Evolutionary conservation across 2,113 vertebrate species (phyloP), one percentile per base, ranked within the genome.

Genomic region (Propithecus coquereli): DNA sequence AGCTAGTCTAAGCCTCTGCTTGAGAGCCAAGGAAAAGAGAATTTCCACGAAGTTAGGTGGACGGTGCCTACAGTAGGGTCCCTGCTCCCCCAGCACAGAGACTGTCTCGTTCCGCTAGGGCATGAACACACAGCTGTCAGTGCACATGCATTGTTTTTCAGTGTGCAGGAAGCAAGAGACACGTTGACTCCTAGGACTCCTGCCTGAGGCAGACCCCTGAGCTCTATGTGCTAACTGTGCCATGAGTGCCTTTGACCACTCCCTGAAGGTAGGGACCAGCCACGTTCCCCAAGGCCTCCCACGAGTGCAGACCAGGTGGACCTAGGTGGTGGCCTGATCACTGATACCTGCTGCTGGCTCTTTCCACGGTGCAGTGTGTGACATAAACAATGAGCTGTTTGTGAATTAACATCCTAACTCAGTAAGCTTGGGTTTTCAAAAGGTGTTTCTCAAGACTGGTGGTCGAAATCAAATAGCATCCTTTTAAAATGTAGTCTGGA

Each of bases 291-390:
- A 18, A 84, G 32, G 89, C 40, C 54, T 52, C 13, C 6, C 4
- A 8, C 0, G 6, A 30, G 40, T 23, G 11, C 1, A 13, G 65
- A 50, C 0, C 0, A 13, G 22, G 47, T 37, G 12, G 54, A 57
- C 20, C 54, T 20, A 40, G 18, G 25, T 45, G 32, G 63, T 16
- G 17, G 27, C 27, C 18, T 16, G 9, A 37, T 47, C 74, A 20
- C 45, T 20, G 37, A 37, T 20, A 6, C 7, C 30, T 73, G 86
- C 32, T 27, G 30, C 27, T 22, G 2, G 2, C 61, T 76, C 23
- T 87, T n/a, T 43, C 71, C 1, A 4, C 20, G 13, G 50, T 13
- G 14, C 13, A 32, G 52, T 27, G 14, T 8, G 22, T 0, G 23
- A 59, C 12, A 14, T 27, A 54, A 52, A 23, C 45, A 65, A 25